Base-by-base conservation (phyloP, 2,797 vertebrate genomes). In the Ctenopoma kingsleyae region DNA sequence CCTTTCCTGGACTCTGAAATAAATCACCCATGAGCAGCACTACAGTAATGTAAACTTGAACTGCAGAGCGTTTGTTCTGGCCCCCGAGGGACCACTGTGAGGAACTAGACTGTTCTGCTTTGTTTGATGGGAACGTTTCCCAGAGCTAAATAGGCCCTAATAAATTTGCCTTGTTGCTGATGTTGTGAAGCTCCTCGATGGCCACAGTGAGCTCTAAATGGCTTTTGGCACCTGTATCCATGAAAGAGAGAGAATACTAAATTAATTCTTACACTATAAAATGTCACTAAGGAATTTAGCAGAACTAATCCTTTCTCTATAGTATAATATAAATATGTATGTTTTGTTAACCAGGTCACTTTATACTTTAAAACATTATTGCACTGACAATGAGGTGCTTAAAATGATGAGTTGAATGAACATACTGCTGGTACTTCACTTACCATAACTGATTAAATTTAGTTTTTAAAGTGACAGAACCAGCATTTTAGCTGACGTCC, bases 121-220 rank as follows among this genome's bases (percentile, higher is more conserved):
- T 82, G 75, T 83, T 83, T 78, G 64, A 87, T 78, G 75, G 82
- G 69, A 87, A 82, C 63, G 8, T 79, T 83, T 87, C 78, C 81
- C 74, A 87, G 63, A 85, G 78, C 82, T 64, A 76, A 89, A 88
- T 71, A 85, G 60, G 50, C 53, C 58, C 69, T 65, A 70, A 84
- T 85, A 85, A 67, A 84, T 81, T 60, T 70, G 25, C 48, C 60
- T 70, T 56, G 20, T 68, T 84, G 63, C 72, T 82, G 71, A 77
- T 81, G 50, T 58, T 62, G 61, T 71, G 68, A 70, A 71, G 66
- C 54, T 51, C 40, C 55, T 55, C 38, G 12, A 19, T 64, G 73
- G 49, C 47, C 67, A 25, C 19, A n/a, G 56, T 35, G 32, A 47
- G 20, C n/a, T 1, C 38, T 46, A 38, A 80, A 78, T 48, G 40